Evolutionary conservation across 2,797 vertebrate genomes (phyloP).

Genomic region (Pachyuromys duprasi): DNA sequence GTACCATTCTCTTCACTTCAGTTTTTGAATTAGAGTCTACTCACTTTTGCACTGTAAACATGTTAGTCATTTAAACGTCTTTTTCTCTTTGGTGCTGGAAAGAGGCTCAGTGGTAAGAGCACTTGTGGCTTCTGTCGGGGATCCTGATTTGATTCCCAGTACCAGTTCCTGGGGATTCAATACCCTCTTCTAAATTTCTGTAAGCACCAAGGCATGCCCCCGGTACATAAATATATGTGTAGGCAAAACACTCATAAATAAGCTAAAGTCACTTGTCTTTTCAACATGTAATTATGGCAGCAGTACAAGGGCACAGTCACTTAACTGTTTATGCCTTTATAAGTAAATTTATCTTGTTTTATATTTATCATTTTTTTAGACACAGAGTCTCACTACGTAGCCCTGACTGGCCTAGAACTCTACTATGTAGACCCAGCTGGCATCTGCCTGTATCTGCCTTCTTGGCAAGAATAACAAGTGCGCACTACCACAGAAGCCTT

Average conservation of each 20-base stretch:
- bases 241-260: neutral
- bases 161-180: neutral
- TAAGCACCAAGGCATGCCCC: neutral
- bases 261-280: neutral
- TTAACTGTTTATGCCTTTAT: neutral
- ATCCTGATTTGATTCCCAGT: neutral
- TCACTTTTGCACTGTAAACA: neutral
- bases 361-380: neutral
- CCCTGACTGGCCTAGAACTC: neutral
- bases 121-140: neutral
- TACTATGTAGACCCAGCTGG: neutral
- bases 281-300: neutral
- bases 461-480: neutral
- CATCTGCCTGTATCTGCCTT: neutral
- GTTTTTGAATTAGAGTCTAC: neutral
- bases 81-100: neutral
- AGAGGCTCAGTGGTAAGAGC: neutral
- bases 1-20: neutral
- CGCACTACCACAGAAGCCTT: neutral
- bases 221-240: neutral
- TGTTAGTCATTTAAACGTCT: neutral
- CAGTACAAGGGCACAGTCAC: too few species aligned
- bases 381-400: neutral
- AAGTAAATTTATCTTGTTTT: neutral
- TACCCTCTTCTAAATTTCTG: neutral